Base-by-base conservation (phyloP, 2,888 invertebrate species). In the Dexiosoma caninum region DNA sequence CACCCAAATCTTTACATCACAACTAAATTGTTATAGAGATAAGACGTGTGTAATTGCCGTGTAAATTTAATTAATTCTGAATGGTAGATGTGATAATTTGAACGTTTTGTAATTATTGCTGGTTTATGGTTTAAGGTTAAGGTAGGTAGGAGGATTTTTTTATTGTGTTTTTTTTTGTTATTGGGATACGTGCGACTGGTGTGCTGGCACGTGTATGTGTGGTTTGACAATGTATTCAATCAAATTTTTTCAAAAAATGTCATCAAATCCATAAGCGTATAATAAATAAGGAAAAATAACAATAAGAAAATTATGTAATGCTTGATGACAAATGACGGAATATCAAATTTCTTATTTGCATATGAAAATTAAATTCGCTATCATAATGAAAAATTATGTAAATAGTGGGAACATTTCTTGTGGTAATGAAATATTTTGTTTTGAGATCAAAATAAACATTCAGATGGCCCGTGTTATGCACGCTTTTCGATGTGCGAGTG, bases 1-100 rank as follows among this genome's bases (percentile, higher is more conserved):
- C 27, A 32, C n/a, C 27, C 40, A 64, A n/a, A 60, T 16, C 35
- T 49, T 57, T 2, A 32, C 9, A 27, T 55, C n/a, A 1, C 49
- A 57, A 44, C 10, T 19, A 2, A 35, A 59, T 27, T 40, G 32
- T 16, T 49, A 53, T 57, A 51, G 19, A 55, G 55, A 69, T 78
- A 67, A 60, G 53, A 55, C 72, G 84, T 85, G 86, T 88, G 87
- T 88, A 90, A 90, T 89, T 88, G 87, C 89, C 89, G 89, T 89
- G 88, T 84, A 90, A 90, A 90, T 90, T 90, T 90, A 90, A 90
- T 90, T 90, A 89, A 87, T 64, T 72, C 71, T 79, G 69, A 55
- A 69, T 77, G 40, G 44, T 32, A 71, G 67, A 70, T 77, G 82
- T 78, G 82, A 75, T 77, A 82, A 81, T 77, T 74, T 72, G 27